Evolutionary conservation across 2,113 vertebrate genomes (phyloP).

Genomic region (Apteryx mantelli): DNA sequence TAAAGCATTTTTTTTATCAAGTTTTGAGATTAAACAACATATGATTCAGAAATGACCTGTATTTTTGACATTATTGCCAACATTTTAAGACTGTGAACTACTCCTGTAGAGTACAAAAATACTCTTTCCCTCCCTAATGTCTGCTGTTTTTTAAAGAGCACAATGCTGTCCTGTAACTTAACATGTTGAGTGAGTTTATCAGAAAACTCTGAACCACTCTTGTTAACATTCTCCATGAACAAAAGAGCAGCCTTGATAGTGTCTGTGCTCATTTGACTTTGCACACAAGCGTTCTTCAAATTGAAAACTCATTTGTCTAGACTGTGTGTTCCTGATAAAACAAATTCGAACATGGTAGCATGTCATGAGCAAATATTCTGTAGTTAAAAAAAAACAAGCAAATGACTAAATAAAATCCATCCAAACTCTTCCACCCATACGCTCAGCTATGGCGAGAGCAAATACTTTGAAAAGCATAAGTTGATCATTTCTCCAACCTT

Average conservation of each 20-base stretch:
- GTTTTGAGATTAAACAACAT: background rate
- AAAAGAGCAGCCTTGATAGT: background rate
- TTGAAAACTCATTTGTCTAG: background rate
- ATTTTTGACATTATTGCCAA: background rate
- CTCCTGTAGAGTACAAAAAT: background rate
- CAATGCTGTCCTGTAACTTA: background rate
- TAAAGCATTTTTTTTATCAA: background rate
- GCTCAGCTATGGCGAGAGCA: background rate
- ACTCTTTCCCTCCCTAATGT: background rate
- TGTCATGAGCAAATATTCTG: background rate
- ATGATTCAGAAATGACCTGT: background rate
- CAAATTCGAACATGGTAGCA: background rate
- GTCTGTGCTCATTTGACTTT: background rate
- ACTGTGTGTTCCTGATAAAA: background rate
- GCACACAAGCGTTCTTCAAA: background rate
- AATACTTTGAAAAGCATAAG: background rate
- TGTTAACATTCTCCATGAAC: background rate
- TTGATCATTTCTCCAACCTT: background rate
- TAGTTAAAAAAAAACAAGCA: conserved; percentile 13
- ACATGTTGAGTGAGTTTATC: background rate
- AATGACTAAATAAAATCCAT: background rate
- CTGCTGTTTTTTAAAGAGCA: background rate
- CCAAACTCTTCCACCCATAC: background rate
- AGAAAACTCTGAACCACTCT: background rate
- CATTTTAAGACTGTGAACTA: background rate